Conservation (phyloP, 2,113 vertebrate genomes). For the Aegotheles bennettii region DNA sequence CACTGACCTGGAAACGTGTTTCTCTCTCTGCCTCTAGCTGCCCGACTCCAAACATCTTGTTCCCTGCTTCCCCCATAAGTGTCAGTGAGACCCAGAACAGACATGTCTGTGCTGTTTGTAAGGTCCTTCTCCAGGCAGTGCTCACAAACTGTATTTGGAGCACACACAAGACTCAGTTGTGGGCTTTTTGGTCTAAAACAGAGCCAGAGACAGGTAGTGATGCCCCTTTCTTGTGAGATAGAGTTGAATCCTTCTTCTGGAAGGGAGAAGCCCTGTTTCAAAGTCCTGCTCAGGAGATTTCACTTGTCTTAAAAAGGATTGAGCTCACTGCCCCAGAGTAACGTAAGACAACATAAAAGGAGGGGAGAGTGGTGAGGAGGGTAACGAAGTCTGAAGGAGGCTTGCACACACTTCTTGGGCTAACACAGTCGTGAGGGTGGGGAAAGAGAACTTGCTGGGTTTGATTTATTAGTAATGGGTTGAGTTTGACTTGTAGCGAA, state of each 20-base stretch:
- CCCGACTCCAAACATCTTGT: rapidly evolving
- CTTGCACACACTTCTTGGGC: background rate
- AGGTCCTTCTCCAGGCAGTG: background rate
- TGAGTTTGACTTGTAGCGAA: background rate
- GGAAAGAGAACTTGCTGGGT: background rate
- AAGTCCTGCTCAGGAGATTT: background rate
- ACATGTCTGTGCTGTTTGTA: background rate
- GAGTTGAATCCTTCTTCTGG: background rate
- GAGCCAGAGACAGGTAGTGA: background rate
- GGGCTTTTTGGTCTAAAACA: background rate
- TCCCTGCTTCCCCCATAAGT: background rate
- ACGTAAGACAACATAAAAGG: background rate
- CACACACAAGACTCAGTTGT: rapidly evolving
- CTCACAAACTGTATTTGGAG: background rate
- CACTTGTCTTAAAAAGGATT: background rate
- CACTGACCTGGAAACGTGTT: background rate
- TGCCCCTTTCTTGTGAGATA: background rate
- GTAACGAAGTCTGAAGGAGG: background rate
- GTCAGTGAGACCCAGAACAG: background rate
- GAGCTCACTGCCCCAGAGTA: background rate
- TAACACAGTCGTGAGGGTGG: background rate
- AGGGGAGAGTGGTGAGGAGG: background rate
- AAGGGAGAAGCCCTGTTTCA: background rate
- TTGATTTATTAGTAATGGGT: background rate
- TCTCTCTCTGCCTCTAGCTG: background rate